A percentile compares a stretch with the other conserved stretches of the same genome.
These are phyloP conservation scores for Salvator merianae DNA, from an alignment of 2,113 vertebrate genomes.

Conservation along the genomic window DNA sequence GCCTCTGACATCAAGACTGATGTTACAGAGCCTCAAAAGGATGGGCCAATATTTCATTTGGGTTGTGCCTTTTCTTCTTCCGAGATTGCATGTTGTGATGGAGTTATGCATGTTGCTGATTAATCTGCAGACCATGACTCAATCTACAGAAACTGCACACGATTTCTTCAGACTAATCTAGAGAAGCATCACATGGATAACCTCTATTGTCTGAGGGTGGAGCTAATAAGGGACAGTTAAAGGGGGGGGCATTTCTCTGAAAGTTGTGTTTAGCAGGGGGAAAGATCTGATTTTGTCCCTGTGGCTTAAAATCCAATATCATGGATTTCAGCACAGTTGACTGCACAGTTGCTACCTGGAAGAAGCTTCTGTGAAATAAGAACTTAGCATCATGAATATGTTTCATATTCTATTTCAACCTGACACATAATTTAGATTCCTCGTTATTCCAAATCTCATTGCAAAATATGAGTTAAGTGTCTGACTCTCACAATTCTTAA, in stretches of 20 bases:
- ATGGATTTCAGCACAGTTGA: not conserved
- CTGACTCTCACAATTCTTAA: not conserved
- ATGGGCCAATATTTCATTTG: not conserved
- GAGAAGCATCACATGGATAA: not conserved
- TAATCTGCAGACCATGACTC: not conserved
- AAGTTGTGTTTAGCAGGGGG: no score
- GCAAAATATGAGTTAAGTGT: not conserved
- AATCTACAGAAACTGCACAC: not conserved
- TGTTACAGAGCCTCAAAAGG: constrained; percentile 16
- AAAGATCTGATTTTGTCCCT: not conserved
- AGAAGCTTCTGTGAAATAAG: not conserved
- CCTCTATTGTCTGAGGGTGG: no score
- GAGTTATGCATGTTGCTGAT: not conserved
- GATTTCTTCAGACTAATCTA: not conserved
- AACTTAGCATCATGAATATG: not conserved
- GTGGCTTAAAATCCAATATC: not conserved
- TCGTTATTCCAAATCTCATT: not conserved
- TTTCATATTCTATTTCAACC: not conserved
- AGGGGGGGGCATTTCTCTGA: no score
- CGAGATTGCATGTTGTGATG: not conserved
- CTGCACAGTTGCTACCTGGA: not conserved
- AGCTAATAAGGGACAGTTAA: no score
- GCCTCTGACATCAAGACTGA: constrained; percentile 43
- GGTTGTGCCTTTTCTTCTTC: fast-evolving
- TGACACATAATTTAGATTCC: not conserved